These are phyloP conservation scores for Pristiophorus japonicus DNA, from an alignment of 2,113 vertebrate genomes.

Conservation along the genomic window DNA sequence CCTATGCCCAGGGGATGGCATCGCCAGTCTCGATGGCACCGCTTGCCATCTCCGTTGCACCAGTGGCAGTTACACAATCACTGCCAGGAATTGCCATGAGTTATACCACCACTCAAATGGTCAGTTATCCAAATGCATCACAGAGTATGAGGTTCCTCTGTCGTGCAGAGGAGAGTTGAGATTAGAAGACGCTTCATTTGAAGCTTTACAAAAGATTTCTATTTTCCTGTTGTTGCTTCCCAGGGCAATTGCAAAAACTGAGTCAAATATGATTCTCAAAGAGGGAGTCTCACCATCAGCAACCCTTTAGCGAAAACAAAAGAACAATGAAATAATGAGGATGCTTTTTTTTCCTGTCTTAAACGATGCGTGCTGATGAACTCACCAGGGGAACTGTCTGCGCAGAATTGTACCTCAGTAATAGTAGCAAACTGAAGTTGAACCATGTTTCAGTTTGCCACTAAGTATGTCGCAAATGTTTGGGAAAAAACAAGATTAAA, in stretches of 20 bases:
- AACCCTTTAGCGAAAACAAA: constrained; percentile 12
- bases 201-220: constrained; percentile 14
- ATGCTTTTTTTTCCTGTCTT: not conserved
- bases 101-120: constrained; percentile 91
- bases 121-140: constrained; percentile 89
- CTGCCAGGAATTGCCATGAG: constrained; percentile 90
- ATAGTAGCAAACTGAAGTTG: constrained; percentile 23
- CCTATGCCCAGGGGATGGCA: constrained; percentile 88
- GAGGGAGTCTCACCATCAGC: constrained; percentile 32
- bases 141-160: constrained; percentile 90
- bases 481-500: not conserved
- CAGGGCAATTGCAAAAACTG: not conserved
- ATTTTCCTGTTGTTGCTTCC: constrained; percentile 6
- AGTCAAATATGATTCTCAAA: constrained; percentile 1
- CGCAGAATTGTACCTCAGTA: constrained; percentile 9
- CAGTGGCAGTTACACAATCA: constrained; percentile 87
- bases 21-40: constrained; percentile 92
- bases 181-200: not conserved
- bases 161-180: constrained; percentile 55
- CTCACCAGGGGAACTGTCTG: not conserved
- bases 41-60: constrained; percentile 85
- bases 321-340: constrained; percentile 6
- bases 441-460: not conserved
- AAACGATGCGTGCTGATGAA: not conserved
- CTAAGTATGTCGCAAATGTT: not conserved